Evolutionary conservation across 2,888 invertebrate genomes (phyloP).

Genomic region (Nomada fucata): DNA sequence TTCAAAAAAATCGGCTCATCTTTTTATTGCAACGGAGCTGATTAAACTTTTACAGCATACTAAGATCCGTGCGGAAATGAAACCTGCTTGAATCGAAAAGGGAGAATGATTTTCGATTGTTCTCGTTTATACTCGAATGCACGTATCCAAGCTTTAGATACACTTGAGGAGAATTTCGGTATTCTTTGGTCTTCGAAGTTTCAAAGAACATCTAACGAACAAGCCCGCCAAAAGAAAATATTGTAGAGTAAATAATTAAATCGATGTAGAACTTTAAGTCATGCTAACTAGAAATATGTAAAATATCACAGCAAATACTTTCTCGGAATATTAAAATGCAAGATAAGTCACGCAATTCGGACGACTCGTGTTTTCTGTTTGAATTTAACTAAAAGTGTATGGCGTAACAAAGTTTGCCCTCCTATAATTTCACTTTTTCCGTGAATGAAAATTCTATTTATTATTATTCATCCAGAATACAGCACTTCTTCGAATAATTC

Average conservation of each 20-base stretch:
- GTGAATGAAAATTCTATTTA: not conserved
- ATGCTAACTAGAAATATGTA: not conserved
- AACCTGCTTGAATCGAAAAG: slow-evolving; percentile 16
- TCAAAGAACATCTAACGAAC: not conserved
- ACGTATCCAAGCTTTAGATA: not conserved
- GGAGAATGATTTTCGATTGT: not conserved
- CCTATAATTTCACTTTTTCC: not conserved
- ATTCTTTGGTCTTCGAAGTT: too few species aligned
- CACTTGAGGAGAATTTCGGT: too few species aligned
- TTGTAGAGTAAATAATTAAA: not conserved
- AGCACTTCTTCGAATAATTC: not conserved
- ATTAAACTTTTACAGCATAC: not conserved
- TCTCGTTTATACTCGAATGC: not conserved
- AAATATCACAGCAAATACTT: too few species aligned
- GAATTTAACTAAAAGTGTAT: not conserved
- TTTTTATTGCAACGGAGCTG: not conserved
- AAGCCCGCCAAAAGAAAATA: too few species aligned
- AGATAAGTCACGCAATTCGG: slow-evolving; percentile 17
- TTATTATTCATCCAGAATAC: not conserved
- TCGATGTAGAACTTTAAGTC: not conserved
- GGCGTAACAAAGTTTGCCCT: not conserved
- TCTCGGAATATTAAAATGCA: not conserved
- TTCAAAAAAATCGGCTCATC: not conserved
- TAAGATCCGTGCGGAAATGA: not conserved
- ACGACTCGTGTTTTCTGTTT: slow-evolving; percentile 7